These are phyloP conservation scores for Lycocerus yunnanus DNA, from an alignment of 2,888 invertebrate species.

Conservation along the genomic window DNA sequence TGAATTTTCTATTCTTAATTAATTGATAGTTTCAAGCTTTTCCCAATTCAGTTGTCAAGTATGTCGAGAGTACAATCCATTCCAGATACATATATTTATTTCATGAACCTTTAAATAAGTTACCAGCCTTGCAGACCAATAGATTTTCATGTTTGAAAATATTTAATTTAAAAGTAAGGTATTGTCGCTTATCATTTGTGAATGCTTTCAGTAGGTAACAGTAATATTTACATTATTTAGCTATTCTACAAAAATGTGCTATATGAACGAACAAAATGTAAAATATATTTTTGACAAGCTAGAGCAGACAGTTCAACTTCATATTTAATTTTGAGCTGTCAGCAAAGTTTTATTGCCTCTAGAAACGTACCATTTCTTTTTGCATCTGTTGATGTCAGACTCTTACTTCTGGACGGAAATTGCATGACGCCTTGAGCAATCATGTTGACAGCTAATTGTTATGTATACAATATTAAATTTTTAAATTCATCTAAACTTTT, in stretches of 20 bases:
- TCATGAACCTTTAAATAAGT: not conserved
- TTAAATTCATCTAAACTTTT: not conserved
- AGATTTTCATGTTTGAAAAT: not conserved
- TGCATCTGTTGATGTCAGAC: slow-evolving; percentile 48
- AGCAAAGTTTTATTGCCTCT: slow-evolving; percentile 49
- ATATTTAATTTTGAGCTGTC: slow-evolving; percentile 50
- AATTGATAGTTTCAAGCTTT: not conserved
- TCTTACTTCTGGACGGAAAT: slow-evolving; percentile 43
- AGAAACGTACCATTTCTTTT: slow-evolving; percentile 47
- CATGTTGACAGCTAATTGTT: slow-evolving; percentile 26
- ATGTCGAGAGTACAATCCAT: not conserved
- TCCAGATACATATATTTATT: not conserved
- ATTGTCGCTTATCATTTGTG: not conserved
- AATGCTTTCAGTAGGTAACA: not conserved
- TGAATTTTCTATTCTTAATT: not conserved
- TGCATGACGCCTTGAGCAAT: slow-evolving; percentile 42
- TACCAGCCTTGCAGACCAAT: not conserved
- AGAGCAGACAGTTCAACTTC: slow-evolving; percentile 45
- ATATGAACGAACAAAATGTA: slow-evolving; percentile 23
- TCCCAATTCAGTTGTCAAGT: not conserved
- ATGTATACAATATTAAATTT: slow-evolving; percentile 11
- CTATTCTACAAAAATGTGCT: not conserved
- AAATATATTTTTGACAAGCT: slow-evolving; percentile 28
- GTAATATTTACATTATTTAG: not conserved
- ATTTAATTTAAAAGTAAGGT: not conserved